These are phyloP conservation scores for Callocephalon fimbriatum DNA, from an alignment of 2,113 vertebrate species.

Conservation along the genomic window DNA sequence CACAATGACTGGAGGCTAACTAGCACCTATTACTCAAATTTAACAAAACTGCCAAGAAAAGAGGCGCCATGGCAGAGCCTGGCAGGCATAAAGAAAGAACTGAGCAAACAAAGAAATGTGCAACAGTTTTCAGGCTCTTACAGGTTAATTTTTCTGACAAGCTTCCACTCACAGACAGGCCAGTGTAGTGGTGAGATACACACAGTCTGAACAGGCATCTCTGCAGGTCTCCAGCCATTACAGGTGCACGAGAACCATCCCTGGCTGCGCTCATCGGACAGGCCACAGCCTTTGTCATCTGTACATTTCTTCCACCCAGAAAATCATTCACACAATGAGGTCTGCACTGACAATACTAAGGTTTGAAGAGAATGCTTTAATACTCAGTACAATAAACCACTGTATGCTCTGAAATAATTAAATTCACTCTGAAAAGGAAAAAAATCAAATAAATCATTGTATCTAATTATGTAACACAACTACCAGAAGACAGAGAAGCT, in stretches of 20 bases:
- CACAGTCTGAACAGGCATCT: rapidly evolving
- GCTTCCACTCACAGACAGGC: neutral
- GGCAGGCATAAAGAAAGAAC: neutral
- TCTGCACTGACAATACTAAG: neutral
- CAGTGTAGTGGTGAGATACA: neutral
- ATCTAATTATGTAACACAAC: neutral
- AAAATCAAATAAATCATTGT: neutral
- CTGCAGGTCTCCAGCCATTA: neutral
- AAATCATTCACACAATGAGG: neutral
- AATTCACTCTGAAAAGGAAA: neutral
- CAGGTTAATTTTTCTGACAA: neutral
- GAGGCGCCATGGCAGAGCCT: neutral
- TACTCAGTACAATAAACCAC: neutral
- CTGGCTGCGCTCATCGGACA: neutral
- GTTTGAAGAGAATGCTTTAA: neutral
- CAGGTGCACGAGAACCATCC: neutral
- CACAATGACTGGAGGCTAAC: constrained; percentile 30
- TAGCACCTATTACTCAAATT: neutral
- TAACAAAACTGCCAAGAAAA: neutral
- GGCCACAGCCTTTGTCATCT: neutral
- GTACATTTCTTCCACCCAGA: neutral
- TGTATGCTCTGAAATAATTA: neutral
- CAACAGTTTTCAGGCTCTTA: neutral
- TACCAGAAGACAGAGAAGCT: neutral
- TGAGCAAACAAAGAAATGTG: neutral